These are phyloP conservation scores for Synergus umbraculus DNA, from an alignment of 2,888 invertebrate species.

Conservation along the genomic window DNA sequence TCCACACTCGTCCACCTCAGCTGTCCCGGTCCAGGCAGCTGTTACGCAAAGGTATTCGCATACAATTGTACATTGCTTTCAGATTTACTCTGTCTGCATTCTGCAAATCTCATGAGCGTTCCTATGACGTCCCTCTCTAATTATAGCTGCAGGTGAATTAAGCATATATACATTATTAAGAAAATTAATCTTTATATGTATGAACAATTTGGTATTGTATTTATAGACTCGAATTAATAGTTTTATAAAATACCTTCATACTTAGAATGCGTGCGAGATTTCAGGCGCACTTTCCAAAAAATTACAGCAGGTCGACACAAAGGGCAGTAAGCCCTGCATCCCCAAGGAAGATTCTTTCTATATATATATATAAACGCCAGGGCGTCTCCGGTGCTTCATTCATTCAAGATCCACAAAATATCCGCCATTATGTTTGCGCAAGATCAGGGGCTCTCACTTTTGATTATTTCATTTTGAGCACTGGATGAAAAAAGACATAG, in stretches of 20 bases:
- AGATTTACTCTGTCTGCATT: slow-evolving; percentile 12
- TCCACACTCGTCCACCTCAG: not conserved
- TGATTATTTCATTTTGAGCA: not conserved
- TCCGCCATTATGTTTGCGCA: slow-evolving; percentile 54
- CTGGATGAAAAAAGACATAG: too few relatives aligned
- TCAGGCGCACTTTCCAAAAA: slow-evolving; percentile 61
- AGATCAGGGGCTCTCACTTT: slow-evolving; percentile 53
- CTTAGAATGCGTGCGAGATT: slow-evolving; percentile 29
- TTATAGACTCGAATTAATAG: not conserved
- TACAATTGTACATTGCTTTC: not conserved
- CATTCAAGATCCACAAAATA: slow-evolving; percentile 69
- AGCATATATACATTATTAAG: too few relatives aligned
- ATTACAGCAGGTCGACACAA: slow-evolving; percentile 69
- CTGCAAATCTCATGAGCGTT: slow-evolving; percentile 5
- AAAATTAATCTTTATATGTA: too few relatives aligned
- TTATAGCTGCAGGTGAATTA: slow-evolving; percentile 5
- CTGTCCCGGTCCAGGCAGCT: slow-evolving; percentile 32
- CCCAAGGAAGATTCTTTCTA: slow-evolving; percentile 72
- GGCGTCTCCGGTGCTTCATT: slow-evolving; percentile 62
- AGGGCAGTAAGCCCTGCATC: slow-evolving; percentile 59
- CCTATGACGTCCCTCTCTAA: slow-evolving; percentile 6
- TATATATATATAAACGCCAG: slow-evolving; percentile 66
- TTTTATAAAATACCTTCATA: not conserved
- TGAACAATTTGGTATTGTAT: too few relatives aligned
- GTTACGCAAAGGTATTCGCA: slow-evolving; percentile 13